Evolutionary conservation across 2,113 vertebrate species (phyloP).

Genomic region (Rallus limicola): DNA sequence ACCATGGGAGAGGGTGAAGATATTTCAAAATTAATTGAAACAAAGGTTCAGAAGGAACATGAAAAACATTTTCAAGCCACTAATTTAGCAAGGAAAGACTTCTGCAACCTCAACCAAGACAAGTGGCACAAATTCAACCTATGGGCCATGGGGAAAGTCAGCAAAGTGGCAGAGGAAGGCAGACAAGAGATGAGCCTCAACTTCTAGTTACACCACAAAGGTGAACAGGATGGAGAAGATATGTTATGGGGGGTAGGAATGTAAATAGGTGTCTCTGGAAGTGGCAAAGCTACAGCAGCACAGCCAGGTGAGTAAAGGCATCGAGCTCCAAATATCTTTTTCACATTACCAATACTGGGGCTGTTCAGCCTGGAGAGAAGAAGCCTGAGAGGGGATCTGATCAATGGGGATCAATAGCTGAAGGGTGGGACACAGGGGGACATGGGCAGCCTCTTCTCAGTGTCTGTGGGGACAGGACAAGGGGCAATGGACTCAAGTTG

Average conservation of each 20-base stretch:
- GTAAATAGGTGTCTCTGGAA: background rate
- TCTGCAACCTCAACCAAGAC: background rate
- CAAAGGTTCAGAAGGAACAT: background rate
- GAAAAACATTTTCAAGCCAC: background rate
- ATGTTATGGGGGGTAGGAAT: background rate
- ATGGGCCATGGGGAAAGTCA: background rate
- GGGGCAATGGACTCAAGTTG: too few relatives aligned
- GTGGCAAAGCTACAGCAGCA: background rate
- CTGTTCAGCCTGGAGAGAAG: too few relatives aligned
- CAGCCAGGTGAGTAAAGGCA: background rate
- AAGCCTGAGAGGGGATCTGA: too few relatives aligned
- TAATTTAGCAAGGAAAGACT: background rate
- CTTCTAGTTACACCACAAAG: background rate
- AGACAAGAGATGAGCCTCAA: too few relatives aligned
- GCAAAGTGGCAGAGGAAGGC: background rate
- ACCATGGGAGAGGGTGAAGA: background rate
- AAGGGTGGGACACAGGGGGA: too few relatives aligned
- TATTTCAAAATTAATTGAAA: background rate
- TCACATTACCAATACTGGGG: too few relatives aligned
- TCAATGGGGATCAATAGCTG: too few relatives aligned
- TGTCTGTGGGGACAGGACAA: too few relatives aligned
- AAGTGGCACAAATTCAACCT: accelerated
- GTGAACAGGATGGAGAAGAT: background rate
- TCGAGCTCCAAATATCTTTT: accelerated
- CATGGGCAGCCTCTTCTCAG: too few relatives aligned